Conservation (phyloP, 2,113 vertebrate species). For the Cyanistes caeruleus region DNA sequence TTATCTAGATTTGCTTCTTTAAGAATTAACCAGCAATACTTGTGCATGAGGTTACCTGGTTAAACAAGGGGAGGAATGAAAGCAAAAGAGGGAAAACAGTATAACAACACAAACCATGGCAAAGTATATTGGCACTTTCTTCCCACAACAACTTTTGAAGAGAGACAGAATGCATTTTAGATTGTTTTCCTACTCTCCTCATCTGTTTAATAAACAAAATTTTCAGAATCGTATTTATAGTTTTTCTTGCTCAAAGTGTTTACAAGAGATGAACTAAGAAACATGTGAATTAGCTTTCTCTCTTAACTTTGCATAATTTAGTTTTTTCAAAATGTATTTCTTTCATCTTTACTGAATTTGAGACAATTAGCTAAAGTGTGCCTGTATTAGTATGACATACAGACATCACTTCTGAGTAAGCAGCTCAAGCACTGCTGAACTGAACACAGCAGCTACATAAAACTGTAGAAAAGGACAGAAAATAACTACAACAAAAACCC, state of each 20-base stretch:
- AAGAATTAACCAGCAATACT: neutral
- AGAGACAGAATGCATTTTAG: neutral
- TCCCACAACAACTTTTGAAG: neutral
- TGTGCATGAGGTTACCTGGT: fast-evolving
- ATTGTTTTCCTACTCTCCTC: neutral
- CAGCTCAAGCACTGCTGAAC: neutral
- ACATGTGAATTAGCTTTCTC: neutral
- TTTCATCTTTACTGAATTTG: neutral
- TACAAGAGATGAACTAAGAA: neutral
- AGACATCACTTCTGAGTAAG: neutral
- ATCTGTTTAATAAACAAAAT: neutral
- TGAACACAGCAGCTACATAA: neutral
- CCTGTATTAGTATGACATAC: neutral
- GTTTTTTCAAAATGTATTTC: neutral
- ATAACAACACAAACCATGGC: neutral
- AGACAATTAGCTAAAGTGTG: neutral
- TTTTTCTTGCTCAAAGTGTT: neutral
- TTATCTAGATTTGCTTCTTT: neutral
- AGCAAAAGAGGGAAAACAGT: neutral
- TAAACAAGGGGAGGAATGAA: neutral
- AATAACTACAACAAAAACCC: neutral
- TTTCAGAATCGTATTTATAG: neutral
- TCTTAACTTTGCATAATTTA: neutral
- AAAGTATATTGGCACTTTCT: neutral
- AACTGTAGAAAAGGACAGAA: neutral